Evolutionary conservation across 37 sponge, comb jelly and placozoan genomes (phyloP), one percentile per base, ranked within the genome.

Genomic region (Bolinopsis microptera): DNA sequence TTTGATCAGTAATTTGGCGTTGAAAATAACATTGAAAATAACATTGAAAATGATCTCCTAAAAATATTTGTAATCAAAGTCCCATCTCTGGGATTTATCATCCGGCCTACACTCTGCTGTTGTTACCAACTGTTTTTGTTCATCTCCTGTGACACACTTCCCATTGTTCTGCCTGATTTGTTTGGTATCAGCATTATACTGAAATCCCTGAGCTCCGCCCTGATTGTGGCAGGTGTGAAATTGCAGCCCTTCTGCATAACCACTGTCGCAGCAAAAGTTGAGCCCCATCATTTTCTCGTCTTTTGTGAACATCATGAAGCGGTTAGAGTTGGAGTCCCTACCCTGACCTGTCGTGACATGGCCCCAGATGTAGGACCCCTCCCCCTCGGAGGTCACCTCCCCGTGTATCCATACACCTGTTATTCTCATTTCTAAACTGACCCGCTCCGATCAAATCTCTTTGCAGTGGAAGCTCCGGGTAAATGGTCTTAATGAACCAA

Each of bases 241-340:
- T 48, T 41, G 41, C 28, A 86, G 41, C 28, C 36, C 90, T 16
- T 28, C 90, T 8, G 30, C 40, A 30, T 39, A 86, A 13, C 90
- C 90, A 30, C 90, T 86, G 61, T 86, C 90, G 36, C 26, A 26
- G 30, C 90, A 86, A 34, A 36, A 86, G 61, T 86, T 86, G 5
- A 86, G 90, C 0, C 90, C 90, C 90, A 86, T 86, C 28, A 86
- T 9, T 48, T 38, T 13, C 30, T 27, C 48, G 36, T 86, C 90
- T 30, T 86, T 86, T 0, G 90, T 86, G 90, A 86, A 34, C 90
- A 86, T 86, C 90, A 86, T 86, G 61, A 86, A 86, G 48, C 90
- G 41, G 90, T 86, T 86, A 27, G 90, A 41, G 41, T 28, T 34
- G 21, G 61, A 26, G 61, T 86, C 39, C 26, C 30, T 27, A 13